Conservation (phyloP, 2,888 invertebrate genomes). For the Apamea monoglypha region DNA sequence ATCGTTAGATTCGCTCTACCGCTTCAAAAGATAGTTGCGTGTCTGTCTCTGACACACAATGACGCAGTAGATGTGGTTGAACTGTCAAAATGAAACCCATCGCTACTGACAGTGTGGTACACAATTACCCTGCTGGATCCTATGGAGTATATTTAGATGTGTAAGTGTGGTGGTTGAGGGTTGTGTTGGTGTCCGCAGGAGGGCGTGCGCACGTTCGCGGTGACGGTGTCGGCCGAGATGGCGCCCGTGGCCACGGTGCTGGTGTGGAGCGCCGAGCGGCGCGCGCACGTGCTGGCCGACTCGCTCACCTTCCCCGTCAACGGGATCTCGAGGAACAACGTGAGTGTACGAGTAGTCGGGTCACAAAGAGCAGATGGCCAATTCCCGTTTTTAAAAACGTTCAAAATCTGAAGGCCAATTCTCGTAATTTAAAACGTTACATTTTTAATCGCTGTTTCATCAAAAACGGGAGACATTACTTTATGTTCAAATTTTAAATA, state of each 20-base stretch:
- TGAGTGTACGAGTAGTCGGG: not conserved
- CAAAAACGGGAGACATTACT: not conserved
- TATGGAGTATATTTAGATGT: not conserved
- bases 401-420: not conserved
- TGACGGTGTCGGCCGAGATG: constrained; percentile 96
- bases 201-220: constrained; percentile 94
- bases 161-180: not conserved
- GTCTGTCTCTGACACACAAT: no score
- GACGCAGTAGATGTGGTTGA: no score
- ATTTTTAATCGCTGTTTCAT: no score
- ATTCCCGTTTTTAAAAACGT: not conserved
- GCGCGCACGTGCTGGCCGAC: constrained; percentile 97
- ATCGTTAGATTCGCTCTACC: no score
- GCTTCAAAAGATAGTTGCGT: no score
- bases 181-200: constrained; percentile 81
- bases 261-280: constrained; percentile 95
- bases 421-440: no score
- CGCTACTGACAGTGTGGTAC: no score
- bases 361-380: not conserved
- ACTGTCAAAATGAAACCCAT: no score
- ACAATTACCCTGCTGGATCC: not conserved
- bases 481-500: not conserved
- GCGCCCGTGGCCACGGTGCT: constrained; percentile 97
- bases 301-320: constrained; percentile 99
- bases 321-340: constrained; percentile 97